phyloP scores from a whole-genome alignment of 2,888 invertebrate genomes.

The Thecophora atra region DNA sequence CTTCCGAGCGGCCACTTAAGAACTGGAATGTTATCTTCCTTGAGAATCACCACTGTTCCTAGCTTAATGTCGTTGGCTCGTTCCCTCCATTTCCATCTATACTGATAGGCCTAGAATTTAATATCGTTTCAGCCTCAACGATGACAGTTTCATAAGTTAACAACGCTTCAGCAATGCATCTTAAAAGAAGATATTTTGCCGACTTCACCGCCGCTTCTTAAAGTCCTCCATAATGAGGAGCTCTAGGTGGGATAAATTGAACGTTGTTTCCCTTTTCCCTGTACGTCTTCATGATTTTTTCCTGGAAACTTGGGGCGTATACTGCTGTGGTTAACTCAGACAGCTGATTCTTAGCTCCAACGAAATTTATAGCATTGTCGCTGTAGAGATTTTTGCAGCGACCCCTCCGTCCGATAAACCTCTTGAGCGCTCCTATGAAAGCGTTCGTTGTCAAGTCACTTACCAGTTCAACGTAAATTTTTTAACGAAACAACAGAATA shows the following conservation, averaged over 20 bases:
- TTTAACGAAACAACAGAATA: neutral
- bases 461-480: slow-evolving; percentile 2
- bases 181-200: neutral
- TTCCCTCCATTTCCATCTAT: neutral
- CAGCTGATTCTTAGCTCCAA: neutral
- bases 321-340: too few species aligned
- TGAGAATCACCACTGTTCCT: neutral
- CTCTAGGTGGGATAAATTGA: neutral
- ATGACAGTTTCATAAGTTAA: slow-evolving; percentile 1
- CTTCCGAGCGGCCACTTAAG: neutral
- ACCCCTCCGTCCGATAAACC: neutral
- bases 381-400: neutral
- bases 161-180: neutral
- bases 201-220: neutral
- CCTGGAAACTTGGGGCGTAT: too few species aligned
- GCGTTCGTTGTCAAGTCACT: neutral
- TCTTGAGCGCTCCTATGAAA: slow-evolving; percentile 3
- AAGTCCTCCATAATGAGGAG: neutral
- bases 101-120: neutral
- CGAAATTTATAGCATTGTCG: slow-evolving; percentile 16
- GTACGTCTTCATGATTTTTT: neutral
- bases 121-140: neutral
- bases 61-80: too few species aligned
- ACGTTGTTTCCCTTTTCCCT: neutral
- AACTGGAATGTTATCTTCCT: neutral